These are phyloP conservation scores for Rhinopomastus cyanomelas DNA, from an alignment of 2,113 vertebrate genomes.

Conservation along the genomic window DNA sequence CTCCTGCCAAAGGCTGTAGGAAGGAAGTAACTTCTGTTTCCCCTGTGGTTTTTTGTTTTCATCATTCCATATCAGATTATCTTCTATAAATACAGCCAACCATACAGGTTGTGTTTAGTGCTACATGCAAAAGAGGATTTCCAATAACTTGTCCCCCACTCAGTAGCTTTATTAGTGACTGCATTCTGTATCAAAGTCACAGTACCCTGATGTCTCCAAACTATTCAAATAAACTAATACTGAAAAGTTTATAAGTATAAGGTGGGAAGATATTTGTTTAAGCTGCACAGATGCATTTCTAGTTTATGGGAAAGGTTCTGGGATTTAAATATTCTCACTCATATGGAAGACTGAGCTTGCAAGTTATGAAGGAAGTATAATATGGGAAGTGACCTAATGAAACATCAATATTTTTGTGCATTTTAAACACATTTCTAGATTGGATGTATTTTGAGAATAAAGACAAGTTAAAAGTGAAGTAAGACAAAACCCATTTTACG, in stretches of 20 bases:
- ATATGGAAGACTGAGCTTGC: neutral
- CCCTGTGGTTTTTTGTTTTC: neutral
- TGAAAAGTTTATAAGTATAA: neutral
- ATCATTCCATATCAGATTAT: neutral
- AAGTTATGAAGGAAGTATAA: neutral
- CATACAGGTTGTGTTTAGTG: neutral
- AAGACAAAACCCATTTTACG: conserved; percentile 73
- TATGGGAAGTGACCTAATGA: neutral
- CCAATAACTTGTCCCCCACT: neutral
- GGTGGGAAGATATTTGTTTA: neutral
- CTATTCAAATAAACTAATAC: neutral
- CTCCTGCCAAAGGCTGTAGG: neutral
- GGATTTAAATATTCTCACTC: neutral
- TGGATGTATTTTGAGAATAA: conserved; percentile 60
- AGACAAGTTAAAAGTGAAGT: conserved; percentile 71
- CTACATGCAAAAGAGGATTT: neutral
- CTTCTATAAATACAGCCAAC: neutral
- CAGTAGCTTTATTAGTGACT: neutral
- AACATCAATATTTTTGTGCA: neutral
- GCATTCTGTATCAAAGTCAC: neutral
- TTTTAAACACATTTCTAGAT: conserved; percentile 38
- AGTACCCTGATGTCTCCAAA: neutral
- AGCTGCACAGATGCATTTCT: neutral
- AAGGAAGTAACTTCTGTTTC: neutral
- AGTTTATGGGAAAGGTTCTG: neutral